Evolutionary conservation across 1,140 invertebrate species (phyloP).

Genomic region (Rhyzopertha dominica): DNA sequence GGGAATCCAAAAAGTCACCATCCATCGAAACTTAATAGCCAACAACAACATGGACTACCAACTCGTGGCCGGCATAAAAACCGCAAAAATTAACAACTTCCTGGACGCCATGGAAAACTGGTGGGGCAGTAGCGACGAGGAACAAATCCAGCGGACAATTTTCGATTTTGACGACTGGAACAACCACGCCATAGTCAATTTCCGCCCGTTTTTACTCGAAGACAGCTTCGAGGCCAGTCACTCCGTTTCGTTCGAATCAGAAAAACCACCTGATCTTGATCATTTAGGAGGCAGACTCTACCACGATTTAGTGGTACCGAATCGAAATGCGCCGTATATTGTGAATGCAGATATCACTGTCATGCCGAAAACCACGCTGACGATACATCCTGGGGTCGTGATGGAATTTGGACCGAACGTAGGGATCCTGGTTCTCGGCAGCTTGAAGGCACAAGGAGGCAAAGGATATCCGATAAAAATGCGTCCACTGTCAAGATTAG

Average conservation of each 20-base stretch:
- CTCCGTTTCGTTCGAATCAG: constrained; percentile 60
- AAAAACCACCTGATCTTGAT: constrained; percentile 55
- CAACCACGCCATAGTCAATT: constrained; percentile 89
- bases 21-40: constrained; percentile 86
- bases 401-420: constrained; percentile 96
- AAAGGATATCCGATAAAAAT: constrained; percentile 77
- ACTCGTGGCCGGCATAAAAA: constrained; percentile 85
- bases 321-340: constrained; percentile 68
- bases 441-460: constrained; percentile 78
- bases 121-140: constrained; percentile 81
- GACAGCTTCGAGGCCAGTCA: constrained; percentile 69
- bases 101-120: constrained; percentile 91
- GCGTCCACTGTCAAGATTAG: constrained; percentile 57
- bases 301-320: constrained; percentile 65
- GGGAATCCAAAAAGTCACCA: constrained; percentile 89
- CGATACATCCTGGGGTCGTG: constrained; percentile 83
- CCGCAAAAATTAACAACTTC: constrained; percentile 79
- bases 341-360: constrained; percentile 91
- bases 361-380: constrained; percentile 86
- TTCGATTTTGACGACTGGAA: constrained; percentile 99
- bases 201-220: constrained; percentile 78
- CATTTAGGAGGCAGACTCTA: constrained; percentile 80
- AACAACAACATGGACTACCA: constrained; percentile 89
- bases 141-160: constrained; percentile 74
- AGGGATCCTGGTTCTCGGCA: constrained; percentile 92